Evolutionary conservation across 2,888 invertebrate species (phyloP).

Genomic region (Pristionchus maxplancki): DNA sequence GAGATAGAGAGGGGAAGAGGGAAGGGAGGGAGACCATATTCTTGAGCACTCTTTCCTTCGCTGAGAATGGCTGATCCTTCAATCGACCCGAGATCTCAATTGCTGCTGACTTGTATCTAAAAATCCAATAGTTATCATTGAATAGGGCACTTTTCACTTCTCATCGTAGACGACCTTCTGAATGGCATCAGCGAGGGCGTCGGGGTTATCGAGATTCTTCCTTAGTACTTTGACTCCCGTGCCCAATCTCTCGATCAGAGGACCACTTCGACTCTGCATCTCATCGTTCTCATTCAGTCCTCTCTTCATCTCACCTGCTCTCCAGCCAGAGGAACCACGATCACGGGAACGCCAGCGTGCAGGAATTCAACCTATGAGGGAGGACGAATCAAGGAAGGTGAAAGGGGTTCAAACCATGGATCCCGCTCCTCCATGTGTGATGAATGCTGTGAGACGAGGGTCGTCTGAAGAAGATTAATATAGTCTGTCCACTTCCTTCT

Average conservation of each 20-base stretch:
- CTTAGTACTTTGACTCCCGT: constrained; percentile 51
- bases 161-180: constrained; percentile 50
- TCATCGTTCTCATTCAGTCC: not conserved
- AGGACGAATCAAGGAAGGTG: not conserved
- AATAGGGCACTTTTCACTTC: constrained; percentile 28
- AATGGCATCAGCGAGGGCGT: constrained; percentile 47
- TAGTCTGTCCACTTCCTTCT: not conserved
- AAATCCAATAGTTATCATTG: not conserved
- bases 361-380: constrained; percentile 50
- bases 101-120: constrained; percentile 14
- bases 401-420: not conserved
- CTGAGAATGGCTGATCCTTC: constrained; percentile 39
- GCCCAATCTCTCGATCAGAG: constrained; percentile 39
- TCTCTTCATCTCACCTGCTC: constrained; percentile 43
- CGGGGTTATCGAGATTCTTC: constrained; percentile 37
- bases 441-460: constrained; percentile 29
- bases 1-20: not conserved
- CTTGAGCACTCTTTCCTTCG: constrained; percentile 21
- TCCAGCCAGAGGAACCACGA: constrained; percentile 54
- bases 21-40: not conserved
- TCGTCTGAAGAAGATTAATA: constrained; percentile 52
- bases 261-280: constrained; percentile 52
- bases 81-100: not conserved
- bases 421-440: constrained; percentile 37
- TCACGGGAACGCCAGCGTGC: constrained; percentile 56